Evolutionary conservation across 2,113 vertebrate species (phyloP).

Genomic region (Megalops atlanticus): DNA sequence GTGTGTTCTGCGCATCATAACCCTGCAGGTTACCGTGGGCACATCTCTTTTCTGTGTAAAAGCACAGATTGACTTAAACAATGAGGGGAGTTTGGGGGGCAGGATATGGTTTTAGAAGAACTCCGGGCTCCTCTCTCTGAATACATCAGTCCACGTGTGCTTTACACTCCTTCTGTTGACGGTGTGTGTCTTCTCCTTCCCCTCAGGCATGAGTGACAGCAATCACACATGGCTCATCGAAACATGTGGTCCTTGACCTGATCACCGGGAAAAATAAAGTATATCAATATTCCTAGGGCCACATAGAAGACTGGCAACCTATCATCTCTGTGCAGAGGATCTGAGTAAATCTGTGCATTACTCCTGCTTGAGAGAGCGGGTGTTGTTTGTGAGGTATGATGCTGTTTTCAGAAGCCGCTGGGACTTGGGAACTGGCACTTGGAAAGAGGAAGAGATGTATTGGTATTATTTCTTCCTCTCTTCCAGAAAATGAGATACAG

Average conservation of each 20-base stretch:
- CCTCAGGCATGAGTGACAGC: not conserved
- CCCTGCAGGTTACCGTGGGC: too few relatives aligned
- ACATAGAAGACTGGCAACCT: not conserved
- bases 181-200: not conserved
- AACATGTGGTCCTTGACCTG: too few relatives aligned
- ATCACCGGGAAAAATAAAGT: not conserved
- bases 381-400: not conserved
- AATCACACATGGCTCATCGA: too few relatives aligned
- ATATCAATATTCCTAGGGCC: not conserved
- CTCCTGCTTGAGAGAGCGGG: not conserved
- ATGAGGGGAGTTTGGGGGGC: not conserved
- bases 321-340: not conserved
- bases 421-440: too few relatives aligned
- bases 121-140: not conserved
- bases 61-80: too few relatives aligned
- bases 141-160: not conserved
- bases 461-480: not conserved
- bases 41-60: too few relatives aligned
- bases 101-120: not conserved
- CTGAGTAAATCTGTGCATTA: not conserved
- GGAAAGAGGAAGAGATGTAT: not conserved
- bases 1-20: too few relatives aligned
- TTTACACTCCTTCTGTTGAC: not conserved
- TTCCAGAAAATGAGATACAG: not conserved
- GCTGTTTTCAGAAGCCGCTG: not conserved